Conservation (phyloP, 1,140 invertebrate species). For the Pectinophora gossypiella region DNA sequence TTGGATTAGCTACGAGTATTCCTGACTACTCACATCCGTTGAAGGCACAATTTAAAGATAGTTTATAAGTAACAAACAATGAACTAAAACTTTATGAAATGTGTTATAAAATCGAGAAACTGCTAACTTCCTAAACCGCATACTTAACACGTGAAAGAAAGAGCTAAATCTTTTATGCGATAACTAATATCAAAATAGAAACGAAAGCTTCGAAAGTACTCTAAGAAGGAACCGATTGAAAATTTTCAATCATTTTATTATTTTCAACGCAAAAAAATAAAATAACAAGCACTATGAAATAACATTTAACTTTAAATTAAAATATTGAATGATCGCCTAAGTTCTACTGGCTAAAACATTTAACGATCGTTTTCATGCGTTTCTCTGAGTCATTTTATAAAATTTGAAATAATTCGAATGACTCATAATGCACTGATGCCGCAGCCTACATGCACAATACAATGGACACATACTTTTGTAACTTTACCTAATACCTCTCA, state of each 20-base stretch:
- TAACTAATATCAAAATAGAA: background rate
- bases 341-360: conserved; percentile 23
- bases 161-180: too few species aligned
- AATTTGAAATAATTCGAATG: background rate
- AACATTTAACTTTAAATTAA: background rate
- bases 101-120: too few species aligned
- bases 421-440: conserved; percentile 38
- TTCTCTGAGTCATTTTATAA: conserved; percentile 9
- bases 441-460: conserved; percentile 62
- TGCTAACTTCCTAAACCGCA: too few species aligned
- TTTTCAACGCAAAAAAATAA: background rate
- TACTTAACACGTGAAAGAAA: too few species aligned
- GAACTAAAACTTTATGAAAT: too few species aligned
- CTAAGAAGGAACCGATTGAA: background rate
- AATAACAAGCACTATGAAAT: conserved; percentile 17
- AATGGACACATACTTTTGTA: conserved; percentile 40
- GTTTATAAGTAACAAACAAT: too few species aligned
- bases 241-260: background rate
- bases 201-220: background rate
- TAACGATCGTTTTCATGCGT: background rate
- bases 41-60: too few species aligned
- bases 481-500: conserved; percentile 31
- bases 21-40: too few species aligned
- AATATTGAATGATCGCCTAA: conserved; percentile 8
- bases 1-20: too few species aligned